These are phyloP conservation scores for Diachasmimorpha longicaudata DNA, from an alignment of 1,140 invertebrate genomes.

Conservation along the genomic window DNA sequence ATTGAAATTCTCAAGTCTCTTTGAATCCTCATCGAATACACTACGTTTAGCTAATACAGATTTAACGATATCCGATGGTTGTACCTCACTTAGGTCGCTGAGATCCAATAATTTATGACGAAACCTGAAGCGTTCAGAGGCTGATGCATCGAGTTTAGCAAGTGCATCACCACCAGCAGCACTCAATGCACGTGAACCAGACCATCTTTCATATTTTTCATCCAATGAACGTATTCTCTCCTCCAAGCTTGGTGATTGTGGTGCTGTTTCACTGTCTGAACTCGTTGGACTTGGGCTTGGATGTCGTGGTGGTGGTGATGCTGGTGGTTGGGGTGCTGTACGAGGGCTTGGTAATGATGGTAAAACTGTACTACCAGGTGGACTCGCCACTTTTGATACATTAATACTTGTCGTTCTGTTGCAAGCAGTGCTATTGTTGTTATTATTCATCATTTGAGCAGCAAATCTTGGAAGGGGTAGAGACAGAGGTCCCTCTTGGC, in stretches of 20 bases:
- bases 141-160: conserved; percentile 66
- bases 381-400: conserved; percentile 51
- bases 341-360: conserved; percentile 52
- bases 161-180: conserved; percentile 66
- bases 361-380: conserved; percentile 43
- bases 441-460: conserved; percentile 69
- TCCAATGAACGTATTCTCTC: conserved; percentile 88
- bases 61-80: conserved; percentile 93
- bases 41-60: conserved; percentile 89
- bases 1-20: conserved; percentile 87
- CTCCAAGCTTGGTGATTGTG: conserved; percentile 76
- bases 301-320: conserved; percentile 66
- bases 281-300: conserved; percentile 69
- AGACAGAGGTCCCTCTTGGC: conserved; percentile 73
- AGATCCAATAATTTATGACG: conserved; percentile 75
- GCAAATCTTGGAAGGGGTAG: conserved; percentile 86
- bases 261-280: conserved; percentile 64
- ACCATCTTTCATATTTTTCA: conserved; percentile 92
- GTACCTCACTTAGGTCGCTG: conserved; percentile 73
- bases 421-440: conserved; percentile 37
- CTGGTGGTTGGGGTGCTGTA: conserved; percentile 64
- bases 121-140: conserved; percentile 65
- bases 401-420: conserved; percentile 30
- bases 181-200: conserved; percentile 68
- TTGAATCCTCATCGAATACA: conserved; percentile 95